Evolutionary conservation across 2,113 vertebrate species (phyloP).

Genomic region (Malurus cyaneus): DNA sequence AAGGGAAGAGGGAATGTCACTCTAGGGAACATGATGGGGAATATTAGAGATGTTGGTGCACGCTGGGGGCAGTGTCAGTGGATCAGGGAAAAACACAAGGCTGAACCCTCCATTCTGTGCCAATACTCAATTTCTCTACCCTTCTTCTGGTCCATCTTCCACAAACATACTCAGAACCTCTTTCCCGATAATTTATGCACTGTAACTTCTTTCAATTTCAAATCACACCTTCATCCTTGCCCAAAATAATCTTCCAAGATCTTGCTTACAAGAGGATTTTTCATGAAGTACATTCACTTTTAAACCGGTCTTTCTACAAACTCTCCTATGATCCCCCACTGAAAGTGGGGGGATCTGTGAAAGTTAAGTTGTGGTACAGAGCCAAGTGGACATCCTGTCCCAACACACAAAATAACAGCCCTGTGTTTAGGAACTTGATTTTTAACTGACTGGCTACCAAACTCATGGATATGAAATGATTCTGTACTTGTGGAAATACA

Average conservation of each 20-base stretch:
- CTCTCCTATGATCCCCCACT: not conserved
- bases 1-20: not conserved
- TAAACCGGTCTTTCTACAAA: not conserved
- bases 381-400: conserved; percentile 40
- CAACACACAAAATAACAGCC: not conserved
- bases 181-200: conserved; percentile 48
- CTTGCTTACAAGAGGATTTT: conserved; percentile 36
- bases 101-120: not conserved
- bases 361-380: not conserved
- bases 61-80: not conserved
- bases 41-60: not conserved
- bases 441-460: not conserved
- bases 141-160: conserved; percentile 7
- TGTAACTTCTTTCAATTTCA: conserved; percentile 56
- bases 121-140: not conserved
- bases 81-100: not conserved
- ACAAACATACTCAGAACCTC: conserved; percentile 37
- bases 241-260: conserved; percentile 54
- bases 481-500: not conserved
- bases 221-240: conserved; percentile 53
- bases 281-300: conserved; percentile 6
- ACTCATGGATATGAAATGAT: not conserved
- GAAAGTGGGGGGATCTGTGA: not conserved
- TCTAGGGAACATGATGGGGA: not conserved
- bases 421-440: not conserved